Conservation (phyloP, 2,797 vertebrate genomes). For the Syncerus caffer region DNA sequence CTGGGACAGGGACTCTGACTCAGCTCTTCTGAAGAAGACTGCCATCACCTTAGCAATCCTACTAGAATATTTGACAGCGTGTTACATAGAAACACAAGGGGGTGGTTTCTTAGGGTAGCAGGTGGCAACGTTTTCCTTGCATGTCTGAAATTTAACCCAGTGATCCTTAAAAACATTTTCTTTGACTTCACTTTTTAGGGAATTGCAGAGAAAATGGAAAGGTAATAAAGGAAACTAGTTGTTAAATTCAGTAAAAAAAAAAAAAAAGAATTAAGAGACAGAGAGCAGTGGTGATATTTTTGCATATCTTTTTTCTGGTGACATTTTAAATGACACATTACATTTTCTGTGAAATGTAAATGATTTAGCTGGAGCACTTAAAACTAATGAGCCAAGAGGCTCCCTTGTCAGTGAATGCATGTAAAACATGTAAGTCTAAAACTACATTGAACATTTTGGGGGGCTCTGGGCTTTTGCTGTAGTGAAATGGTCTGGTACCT, state of each 20-base stretch:
- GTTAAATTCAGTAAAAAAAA: background rate
- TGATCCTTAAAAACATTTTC: background rate
- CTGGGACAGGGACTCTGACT: background rate
- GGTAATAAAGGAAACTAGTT: background rate
- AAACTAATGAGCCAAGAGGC: background rate
- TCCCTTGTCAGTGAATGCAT: background rate
- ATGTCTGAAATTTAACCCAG: background rate
- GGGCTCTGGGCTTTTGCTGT: background rate
- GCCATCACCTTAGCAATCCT: background rate
- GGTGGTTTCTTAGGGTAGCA: background rate
- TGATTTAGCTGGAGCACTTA: background rate
- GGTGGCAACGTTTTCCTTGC: background rate
- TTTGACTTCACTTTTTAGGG: background rate
- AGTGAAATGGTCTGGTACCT: background rate
- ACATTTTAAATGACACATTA: background rate
- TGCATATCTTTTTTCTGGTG: background rate
- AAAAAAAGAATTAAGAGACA: background rate
- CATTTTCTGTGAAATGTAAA: background rate
- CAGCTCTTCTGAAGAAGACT: background rate
- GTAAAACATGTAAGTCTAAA: background rate
- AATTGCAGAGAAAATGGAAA: slow-evolving; percentile 12
- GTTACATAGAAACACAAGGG: background rate
- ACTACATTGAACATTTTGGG: background rate
- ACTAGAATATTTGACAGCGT: background rate
- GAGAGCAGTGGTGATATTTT: background rate